phyloP scores from a whole-genome alignment of 1,140 invertebrate species.

The Hyles vespertilio region DNA sequence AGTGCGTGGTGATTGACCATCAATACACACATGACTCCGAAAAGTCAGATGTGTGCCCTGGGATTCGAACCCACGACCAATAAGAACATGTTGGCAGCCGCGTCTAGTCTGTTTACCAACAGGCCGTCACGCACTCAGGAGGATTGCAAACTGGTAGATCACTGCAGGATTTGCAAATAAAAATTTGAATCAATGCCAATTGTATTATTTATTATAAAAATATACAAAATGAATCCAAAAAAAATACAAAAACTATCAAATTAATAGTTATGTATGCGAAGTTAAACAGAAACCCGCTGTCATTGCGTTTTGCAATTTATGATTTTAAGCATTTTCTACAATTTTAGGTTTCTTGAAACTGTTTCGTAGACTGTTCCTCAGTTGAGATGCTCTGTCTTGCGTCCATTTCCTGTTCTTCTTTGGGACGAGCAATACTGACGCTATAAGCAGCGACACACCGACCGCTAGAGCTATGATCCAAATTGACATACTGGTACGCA shows the following conservation, averaged over 20 bases:
- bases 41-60: too few relatives aligned
- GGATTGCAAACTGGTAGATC: too few relatives aligned
- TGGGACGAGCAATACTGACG: conserved; percentile 21
- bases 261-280: background rate
- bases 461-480: background rate
- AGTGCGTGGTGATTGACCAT: too few relatives aligned
- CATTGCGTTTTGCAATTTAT: background rate
- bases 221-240: background rate
- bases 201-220: background rate
- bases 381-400: conserved; percentile 9
- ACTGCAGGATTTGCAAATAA: too few relatives aligned
- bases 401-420: conserved; percentile 47
- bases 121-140: too few relatives aligned
- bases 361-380: conserved; percentile 22
- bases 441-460: conserved; percentile 22
- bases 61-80: too few relatives aligned
- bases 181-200: too few relatives aligned
- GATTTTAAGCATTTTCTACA: background rate
- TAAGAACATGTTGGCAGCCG: too few relatives aligned
- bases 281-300: background rate
- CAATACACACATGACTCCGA: too few relatives aligned
- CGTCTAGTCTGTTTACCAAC: too few relatives aligned
- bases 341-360: conserved; percentile 19
- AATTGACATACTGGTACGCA: conserved; percentile 5
- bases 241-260: background rate